A percentile compares a stretch with the other conserved stretches of the same genome.
These are phyloP conservation scores for Entosphenus tridentatus DNA, from an alignment of 2,113 vertebrate genomes.

Conservation along the genomic window DNA sequence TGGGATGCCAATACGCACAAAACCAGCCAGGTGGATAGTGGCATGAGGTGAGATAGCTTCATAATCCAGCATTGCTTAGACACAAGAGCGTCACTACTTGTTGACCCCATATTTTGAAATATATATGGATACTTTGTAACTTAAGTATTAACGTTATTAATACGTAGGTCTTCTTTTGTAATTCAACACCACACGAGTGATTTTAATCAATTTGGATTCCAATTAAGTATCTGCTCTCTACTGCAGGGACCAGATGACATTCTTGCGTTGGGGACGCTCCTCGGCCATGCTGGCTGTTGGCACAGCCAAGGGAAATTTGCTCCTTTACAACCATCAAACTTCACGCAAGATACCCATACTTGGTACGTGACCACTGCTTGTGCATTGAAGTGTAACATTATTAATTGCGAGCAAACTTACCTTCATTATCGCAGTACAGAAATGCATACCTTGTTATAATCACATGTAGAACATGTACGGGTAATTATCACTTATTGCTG, in stretches of 20 bases:
- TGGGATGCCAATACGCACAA: conserved; percentile 84
- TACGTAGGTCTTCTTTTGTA: neutral
- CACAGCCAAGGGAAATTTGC: conserved; percentile 71
- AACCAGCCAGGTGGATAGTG: conserved; percentile 61
- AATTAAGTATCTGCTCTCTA: neutral
- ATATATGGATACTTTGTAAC: conserved; percentile 11
- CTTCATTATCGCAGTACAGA: too few species aligned
- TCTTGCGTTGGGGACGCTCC: conserved; percentile 68
- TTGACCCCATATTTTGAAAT: conserved; percentile 12
- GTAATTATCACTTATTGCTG: too few species aligned
- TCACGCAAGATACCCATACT: conserved; percentile 79
- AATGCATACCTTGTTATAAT: too few species aligned
- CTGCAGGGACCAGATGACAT: conserved; percentile 61
- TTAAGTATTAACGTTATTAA: too few species aligned
- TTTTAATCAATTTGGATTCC: neutral
- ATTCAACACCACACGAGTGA: neutral
- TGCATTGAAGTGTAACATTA: neutral
- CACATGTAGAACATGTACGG: too few species aligned
- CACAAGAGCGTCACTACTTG: neutral
- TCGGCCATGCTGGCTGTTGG: conserved; percentile 58
- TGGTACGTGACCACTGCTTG: conserved; percentile 28
- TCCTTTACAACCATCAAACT: conserved; percentile 85
- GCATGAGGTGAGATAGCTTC: conserved; percentile 42
- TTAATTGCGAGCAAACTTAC: neutral
- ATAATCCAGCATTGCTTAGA: neutral